phyloP scores from a whole-genome alignment of 2,888 invertebrate species.

The Diaperis boleti region DNA sequence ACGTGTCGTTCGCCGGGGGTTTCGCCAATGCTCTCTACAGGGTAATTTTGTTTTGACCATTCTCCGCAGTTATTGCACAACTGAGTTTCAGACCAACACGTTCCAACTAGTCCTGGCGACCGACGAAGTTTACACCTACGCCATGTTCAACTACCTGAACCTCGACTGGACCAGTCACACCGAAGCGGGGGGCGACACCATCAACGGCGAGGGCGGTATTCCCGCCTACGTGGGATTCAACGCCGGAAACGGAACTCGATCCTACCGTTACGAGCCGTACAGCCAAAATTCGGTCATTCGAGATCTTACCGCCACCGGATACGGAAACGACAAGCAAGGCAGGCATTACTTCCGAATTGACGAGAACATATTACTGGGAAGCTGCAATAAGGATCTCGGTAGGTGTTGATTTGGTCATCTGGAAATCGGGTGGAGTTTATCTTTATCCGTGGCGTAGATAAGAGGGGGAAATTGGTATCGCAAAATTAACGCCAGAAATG shows the following conservation, averaged over 20 bases:
- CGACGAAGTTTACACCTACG: conserved; percentile 94
- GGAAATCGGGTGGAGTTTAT: not conserved
- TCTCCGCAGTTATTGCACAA: not conserved
- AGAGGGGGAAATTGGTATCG: too few species aligned
- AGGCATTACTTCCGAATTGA: conserved; percentile 95
- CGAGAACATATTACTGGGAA: conserved; percentile 92
- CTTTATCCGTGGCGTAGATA: too few species aligned
- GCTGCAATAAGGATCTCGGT: conserved; percentile 93
- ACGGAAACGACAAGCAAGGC: conserved; percentile 89
- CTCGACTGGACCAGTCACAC: conserved; percentile 93
- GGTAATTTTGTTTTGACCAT: too few species aligned
- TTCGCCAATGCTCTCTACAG: conserved; percentile 81
- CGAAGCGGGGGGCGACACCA: conserved; percentile 91
- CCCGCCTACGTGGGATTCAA: conserved; percentile 96
- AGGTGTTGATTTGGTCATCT: conserved; percentile 50
- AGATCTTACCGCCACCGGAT: conserved; percentile 86
- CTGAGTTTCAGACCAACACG: conserved; percentile 87
- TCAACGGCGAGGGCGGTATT: conserved; percentile 86
- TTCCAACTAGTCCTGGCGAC: conserved; percentile 95
- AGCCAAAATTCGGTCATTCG: conserved; percentile 88
- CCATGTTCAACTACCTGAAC: conserved; percentile 93
- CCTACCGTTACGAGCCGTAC: conserved; percentile 90
- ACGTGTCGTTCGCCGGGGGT: conserved; percentile 93
- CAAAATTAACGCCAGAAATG: too few species aligned
- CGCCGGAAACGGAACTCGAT: conserved; percentile 93